phyloP scores from a whole-genome alignment of 2,113 vertebrate genomes.

The Excalfactoria chinensis region DNA sequence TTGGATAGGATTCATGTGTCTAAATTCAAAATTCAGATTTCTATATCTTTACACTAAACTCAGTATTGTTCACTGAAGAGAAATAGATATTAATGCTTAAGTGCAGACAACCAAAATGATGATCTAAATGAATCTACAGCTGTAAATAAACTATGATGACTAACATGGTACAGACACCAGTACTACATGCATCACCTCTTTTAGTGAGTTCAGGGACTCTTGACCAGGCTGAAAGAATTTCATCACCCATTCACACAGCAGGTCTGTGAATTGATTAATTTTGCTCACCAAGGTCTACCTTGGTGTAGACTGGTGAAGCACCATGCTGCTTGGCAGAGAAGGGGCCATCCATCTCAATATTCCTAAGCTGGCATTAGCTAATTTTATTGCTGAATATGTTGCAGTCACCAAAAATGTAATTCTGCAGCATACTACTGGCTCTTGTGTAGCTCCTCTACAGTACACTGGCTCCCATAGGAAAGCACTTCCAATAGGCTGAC shows the following conservation, averaged over 20 bases:
- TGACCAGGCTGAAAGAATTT: not conserved
- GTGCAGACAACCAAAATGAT: not conserved
- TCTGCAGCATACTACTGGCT: not conserved
- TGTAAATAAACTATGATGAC: not conserved
- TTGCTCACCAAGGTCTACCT: not conserved
- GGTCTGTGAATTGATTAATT: not conserved
- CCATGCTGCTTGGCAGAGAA: not conserved
- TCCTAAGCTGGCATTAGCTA: not conserved
- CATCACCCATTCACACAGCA: fast-evolving
- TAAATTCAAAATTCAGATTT: not conserved
- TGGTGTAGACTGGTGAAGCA: not conserved
- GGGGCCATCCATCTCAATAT: not conserved
- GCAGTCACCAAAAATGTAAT: fast-evolving
- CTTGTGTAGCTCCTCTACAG: not conserved
- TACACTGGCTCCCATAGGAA: not conserved
- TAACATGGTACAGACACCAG: fast-evolving
- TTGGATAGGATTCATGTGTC: not conserved
- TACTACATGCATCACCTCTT: not conserved
- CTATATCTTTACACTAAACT: not conserved
- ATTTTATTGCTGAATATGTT: not conserved
- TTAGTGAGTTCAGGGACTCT: not conserved
- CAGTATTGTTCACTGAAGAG: not conserved
- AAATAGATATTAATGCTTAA: not conserved
- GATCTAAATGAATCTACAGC: not conserved
- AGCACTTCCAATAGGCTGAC: not conserved